Conservation (phyloP, 1,140 invertebrate species). For the Zelostemma sp. region DNA sequence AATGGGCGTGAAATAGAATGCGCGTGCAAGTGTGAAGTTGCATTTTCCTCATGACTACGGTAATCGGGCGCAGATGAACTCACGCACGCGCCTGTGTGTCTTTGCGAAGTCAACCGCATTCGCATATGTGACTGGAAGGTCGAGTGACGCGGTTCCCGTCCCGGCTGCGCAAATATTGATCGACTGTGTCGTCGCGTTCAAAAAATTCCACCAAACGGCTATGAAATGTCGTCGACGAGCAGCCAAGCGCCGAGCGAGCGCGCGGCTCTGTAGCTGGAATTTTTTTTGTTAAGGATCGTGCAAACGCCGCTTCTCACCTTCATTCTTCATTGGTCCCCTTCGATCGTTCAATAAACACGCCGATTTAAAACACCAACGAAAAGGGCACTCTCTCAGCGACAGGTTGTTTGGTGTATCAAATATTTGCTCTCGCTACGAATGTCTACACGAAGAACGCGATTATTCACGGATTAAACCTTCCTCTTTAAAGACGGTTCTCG, state of each 20-base stretch:
- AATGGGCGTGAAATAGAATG: not conserved
- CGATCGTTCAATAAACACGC: constrained; percentile 28
- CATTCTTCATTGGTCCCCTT: constrained; percentile 4
- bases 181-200: constrained; percentile 48
- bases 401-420: constrained; percentile 48
- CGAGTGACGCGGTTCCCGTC: constrained; percentile 47
- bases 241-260: not conserved
- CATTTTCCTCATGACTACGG: constrained; percentile 8
- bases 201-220: constrained; percentile 53
- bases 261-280: constrained; percentile 6
- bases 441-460: constrained; percentile 44
- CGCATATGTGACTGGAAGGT: constrained; percentile 52
- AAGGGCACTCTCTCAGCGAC: constrained; percentile 42
- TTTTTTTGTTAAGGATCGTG: constrained; percentile 5
- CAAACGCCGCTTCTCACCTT: constrained; percentile 1
- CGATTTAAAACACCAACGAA: constrained; percentile 36
- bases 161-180: constrained; percentile 54
- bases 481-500: constrained; percentile 14
- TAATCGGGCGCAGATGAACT: constrained; percentile 43
- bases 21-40: constrained; percentile 15
- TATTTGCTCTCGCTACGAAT: constrained; percentile 37
- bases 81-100: constrained; percentile 44
- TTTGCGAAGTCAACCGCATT: constrained; percentile 47
- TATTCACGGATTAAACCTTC: constrained; percentile 43
- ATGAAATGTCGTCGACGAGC: constrained; percentile 41